These are phyloP conservation scores for Nesometra sesokonis DNA, from an alignment of 35 echinoderm and acorn worm species.

Conservation along the genomic window DNA sequence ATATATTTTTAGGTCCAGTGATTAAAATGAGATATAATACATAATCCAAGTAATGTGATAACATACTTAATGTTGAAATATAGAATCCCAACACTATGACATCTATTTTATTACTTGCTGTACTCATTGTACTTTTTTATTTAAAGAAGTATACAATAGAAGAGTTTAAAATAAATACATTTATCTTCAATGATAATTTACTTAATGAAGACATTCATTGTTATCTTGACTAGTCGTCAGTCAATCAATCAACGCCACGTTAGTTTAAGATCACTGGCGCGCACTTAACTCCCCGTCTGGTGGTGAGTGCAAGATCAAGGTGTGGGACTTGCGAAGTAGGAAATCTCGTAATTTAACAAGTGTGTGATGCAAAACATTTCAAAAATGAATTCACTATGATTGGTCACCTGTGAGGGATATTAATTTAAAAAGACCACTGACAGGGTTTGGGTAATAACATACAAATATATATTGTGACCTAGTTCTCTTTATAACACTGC, in stretches of 20 bases:
- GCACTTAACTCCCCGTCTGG: background rate
- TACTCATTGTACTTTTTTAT: too few species aligned
- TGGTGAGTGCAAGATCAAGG: background rate
- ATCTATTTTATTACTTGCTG: too few species aligned
- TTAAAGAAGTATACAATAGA: too few species aligned
- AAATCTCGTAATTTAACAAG: background rate
- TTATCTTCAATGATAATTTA: background rate
- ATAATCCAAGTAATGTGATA: too few species aligned
- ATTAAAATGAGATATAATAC: too few species aligned
- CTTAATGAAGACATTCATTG: background rate
- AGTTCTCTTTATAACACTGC: background rate
- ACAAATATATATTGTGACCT: background rate
- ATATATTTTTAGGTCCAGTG: too few species aligned
- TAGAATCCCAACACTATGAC: too few species aligned
- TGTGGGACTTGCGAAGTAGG: background rate
- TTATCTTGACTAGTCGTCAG: background rate
- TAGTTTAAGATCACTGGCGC: background rate
- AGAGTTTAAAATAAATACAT: background rate
- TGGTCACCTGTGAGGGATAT: too few species aligned
- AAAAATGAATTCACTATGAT: background rate
- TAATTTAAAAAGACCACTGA: background rate
- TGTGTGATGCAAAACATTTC: background rate
- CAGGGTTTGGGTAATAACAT: background rate
- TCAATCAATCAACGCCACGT: background rate
- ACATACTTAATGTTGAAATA: too few species aligned